Evolutionary conservation across 2,113 vertebrate species (phyloP).

Genomic region (Helogale parvula): DNA sequence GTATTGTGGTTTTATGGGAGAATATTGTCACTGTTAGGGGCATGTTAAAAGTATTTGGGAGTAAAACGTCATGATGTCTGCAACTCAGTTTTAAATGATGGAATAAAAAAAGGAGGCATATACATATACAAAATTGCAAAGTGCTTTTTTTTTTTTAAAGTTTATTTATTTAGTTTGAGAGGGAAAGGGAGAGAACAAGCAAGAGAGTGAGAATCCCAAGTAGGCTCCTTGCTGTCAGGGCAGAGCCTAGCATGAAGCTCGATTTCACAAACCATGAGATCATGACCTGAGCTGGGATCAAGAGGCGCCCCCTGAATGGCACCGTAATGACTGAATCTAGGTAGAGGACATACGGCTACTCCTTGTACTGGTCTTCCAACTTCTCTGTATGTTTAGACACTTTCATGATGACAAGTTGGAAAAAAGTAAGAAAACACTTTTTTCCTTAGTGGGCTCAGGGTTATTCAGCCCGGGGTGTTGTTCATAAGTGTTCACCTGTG

Average conservation of each 20-base stretch:
- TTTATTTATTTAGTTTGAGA: too few relatives aligned
- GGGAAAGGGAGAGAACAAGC: too few relatives aligned
- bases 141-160: too few relatives aligned
- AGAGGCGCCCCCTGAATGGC: background rate
- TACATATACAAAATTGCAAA: background rate
- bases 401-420: background rate
- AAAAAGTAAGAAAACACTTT: background rate
- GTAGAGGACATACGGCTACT: background rate
- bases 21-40: conserved; percentile 22
- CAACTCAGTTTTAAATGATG: conserved; percentile 4
- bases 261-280: too few relatives aligned
- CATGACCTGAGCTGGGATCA: too few relatives aligned
- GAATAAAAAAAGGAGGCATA: background rate
- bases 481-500: background rate
- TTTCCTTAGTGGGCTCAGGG: background rate
- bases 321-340: background rate
- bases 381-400: background rate
- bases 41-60: background rate
- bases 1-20: conserved; percentile 65
- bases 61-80: conserved; percentile 23
- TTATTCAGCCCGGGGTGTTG: background rate
- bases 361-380: background rate
- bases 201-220: too few relatives aligned
- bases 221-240: too few relatives aligned
- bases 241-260: too few relatives aligned